Conservation (phyloP, 2,797 vertebrate genomes). For the Thamnophis elegans region DNA sequence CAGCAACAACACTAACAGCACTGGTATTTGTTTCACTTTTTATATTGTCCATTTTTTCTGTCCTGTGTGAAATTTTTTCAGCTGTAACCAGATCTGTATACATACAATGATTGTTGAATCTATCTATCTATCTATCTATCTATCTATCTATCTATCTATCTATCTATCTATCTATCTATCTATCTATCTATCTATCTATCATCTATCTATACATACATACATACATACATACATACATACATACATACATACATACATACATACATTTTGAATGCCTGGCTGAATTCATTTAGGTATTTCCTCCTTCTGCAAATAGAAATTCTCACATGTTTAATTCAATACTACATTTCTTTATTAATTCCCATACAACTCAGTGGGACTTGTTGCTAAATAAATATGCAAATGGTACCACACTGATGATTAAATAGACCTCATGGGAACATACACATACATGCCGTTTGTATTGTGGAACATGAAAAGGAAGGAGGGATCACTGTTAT, state of each 20-base stretch:
- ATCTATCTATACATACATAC: no score
- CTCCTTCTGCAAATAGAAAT: not conserved
- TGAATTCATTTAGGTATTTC: not conserved
- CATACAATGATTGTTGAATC: not conserved
- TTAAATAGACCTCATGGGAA: not conserved
- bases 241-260: no score
- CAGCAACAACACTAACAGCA: not conserved
- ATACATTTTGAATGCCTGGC: not conserved
- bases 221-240: no score
- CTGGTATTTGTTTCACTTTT: not conserved
- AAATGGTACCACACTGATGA: not conserved
- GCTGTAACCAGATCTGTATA: not conserved
- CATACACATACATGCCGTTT: not conserved
- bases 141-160: no score
- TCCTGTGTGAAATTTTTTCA: not conserved
- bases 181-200: no score
- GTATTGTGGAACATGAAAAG: not conserved
- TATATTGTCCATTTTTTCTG: not conserved
- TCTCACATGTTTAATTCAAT: not conserved
- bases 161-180: no score
- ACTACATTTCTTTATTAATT: not conserved
- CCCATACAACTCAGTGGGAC: not conserved
- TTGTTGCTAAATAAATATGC: not conserved
- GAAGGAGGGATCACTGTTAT: not conserved
- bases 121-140: not conserved